A percentile compares a stretch with the other conserved stretches of the same genome.
Evolutionary conservation across 2,797 vertebrate species (phyloP).

Genomic region (Cottoperca gobio): DNA sequence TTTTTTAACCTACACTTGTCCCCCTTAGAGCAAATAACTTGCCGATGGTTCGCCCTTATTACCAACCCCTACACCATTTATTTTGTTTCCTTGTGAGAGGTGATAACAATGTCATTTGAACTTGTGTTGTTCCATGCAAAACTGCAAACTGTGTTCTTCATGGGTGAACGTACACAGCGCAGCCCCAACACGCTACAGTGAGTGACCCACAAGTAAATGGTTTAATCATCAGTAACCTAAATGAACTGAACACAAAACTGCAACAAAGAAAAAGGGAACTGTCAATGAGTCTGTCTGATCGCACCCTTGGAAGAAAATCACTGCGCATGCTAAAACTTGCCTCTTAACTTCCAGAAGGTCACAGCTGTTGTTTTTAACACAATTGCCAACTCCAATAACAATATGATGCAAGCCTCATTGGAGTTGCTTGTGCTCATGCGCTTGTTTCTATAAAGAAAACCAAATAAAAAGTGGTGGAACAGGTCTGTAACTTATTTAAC

Average conservation of each 20-base stretch:
- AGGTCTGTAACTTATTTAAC: slow-evolving; percentile 10
- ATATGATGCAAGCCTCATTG: not conserved
- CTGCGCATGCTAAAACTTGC: slow-evolving; percentile 29
- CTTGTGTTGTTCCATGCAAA: not conserved
- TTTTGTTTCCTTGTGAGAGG: not conserved
- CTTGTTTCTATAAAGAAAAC: slow-evolving; percentile 9
- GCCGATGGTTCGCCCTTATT: not conserved
- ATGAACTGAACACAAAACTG: not conserved
- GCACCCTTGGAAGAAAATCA: not conserved
- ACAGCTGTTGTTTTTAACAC: slow-evolving; percentile 15
- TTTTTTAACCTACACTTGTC: too few species aligned
- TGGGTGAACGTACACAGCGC: not conserved
- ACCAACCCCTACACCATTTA: not conserved
- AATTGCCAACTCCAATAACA: not conserved
- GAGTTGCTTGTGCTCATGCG: slow-evolving; percentile 2
- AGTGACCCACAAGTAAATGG: not conserved
- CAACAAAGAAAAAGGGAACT: not conserved
- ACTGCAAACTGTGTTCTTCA: too few species aligned
- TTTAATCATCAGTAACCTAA: not conserved
- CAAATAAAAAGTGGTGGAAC: slow-evolving; percentile 30
- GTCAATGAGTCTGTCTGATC: not conserved
- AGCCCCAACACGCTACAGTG: not conserved
- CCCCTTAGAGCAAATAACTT: too few species aligned
- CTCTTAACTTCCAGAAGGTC: slow-evolving; percentile 16
- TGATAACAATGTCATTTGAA: not conserved